Evolutionary conservation across 2,797 vertebrate species (phyloP), one percentile per base, ranked within the genome.

Genomic region (Menidia menidia): DNA sequence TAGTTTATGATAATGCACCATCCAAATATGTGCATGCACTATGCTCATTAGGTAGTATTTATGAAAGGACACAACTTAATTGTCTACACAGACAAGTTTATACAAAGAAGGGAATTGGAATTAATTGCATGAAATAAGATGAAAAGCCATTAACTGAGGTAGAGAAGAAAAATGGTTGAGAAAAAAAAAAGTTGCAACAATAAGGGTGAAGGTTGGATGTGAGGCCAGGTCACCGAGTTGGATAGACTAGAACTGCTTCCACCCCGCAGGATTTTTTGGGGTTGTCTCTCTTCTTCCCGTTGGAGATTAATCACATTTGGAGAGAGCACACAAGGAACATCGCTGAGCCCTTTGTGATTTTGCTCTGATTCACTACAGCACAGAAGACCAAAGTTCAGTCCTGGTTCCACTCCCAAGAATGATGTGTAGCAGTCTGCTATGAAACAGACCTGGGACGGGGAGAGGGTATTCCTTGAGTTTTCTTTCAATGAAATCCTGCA

Each of bases 221-320:
- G 42, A 54, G 70, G 73, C 78, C 68, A 47, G 67, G 74, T 79
- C 68, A 61, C 64, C 74, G 67, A 65, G 66, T 68, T 69, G 84
- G 80, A 87, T 80, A 56, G 75, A 64, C 62, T 79, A 64, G 56
- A 82, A 57, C 68, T 59, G 15, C 32, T 45, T 45, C 47, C 13
- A 56, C 18, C 3, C 58, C 19, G 61, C n/a, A 62, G 25, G 25
- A 30, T 44, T 19, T 74, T 54, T 81, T 72, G 64, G 77, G 70
- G 77, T 78, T 71, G 64, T 25, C 32, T 71, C 63, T 78, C 62
- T 78, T 78, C 68, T 77, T 73, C 64, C 52, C 60, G 30, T 55
- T 82, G 75, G 83, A 50, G 61, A 78, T 74, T 85, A 78, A 85
- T 89, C 83, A 72, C 77, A 75, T 84, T 78, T 80, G 59, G 73